Conservation (phyloP, 92 coral and sea anemone genomes). For the Porites divaricata region DNA sequence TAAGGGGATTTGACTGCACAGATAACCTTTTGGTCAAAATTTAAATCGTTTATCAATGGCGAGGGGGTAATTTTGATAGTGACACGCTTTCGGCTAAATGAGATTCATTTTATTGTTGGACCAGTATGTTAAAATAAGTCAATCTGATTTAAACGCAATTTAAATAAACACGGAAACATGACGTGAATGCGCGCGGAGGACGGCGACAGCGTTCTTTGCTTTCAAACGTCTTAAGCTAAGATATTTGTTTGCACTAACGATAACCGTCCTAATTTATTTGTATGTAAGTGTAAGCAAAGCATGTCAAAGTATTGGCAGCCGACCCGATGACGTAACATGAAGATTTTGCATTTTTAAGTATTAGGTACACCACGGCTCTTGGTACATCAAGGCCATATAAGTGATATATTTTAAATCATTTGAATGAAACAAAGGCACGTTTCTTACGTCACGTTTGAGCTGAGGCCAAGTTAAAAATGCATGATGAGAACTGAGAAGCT, state of each 20-base stretch:
- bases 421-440: not conserved
- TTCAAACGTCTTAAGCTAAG: not conserved
- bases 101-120: not conserved
- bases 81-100: not conserved
- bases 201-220: conserved; percentile 1
- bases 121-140: not conserved
- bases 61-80: not conserved
- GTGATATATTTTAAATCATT: no score
- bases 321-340: conserved; percentile 17
- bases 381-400: not conserved
- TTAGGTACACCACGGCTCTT: not conserved
- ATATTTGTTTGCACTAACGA: conserved; percentile 44
- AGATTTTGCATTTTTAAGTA: not conserved
- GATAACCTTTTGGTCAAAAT: not conserved
- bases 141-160: not conserved
- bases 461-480: no score
- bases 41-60: no score
- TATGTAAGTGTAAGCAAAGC: conserved; percentile 1
- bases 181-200: no score
- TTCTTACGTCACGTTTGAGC: no score
- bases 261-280: conserved; percentile 32
- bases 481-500: not conserved
- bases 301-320: conserved; percentile 6
- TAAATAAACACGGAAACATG: not conserved
- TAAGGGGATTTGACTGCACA: not conserved